These are phyloP conservation scores for Cyclina sinensis DNA, from an alignment of 1,140 invertebrate genomes.

Conservation along the genomic window DNA sequence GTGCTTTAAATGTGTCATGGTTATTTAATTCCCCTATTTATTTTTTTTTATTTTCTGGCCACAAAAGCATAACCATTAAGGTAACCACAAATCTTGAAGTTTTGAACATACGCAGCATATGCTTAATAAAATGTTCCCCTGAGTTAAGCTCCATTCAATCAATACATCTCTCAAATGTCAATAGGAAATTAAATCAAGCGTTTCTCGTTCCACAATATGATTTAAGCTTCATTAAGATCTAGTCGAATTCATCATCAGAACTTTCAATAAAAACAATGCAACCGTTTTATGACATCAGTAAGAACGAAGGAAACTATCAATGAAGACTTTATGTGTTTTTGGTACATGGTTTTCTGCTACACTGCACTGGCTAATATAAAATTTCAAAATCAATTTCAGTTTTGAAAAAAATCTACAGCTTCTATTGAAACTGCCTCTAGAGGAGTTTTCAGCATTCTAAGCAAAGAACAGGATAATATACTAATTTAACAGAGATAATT, in stretches of 20 bases:
- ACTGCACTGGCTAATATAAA: too few relatives aligned
- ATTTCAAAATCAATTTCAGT: too few relatives aligned
- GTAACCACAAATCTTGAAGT: not conserved
- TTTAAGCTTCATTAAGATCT: not conserved
- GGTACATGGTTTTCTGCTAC: too few relatives aligned
- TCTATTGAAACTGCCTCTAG: too few relatives aligned
- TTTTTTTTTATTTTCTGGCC: too few relatives aligned
- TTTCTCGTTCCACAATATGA: slow-evolving; percentile 26
- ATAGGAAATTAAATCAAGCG: slow-evolving; percentile 34
- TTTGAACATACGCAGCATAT: not conserved
- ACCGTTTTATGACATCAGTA: not conserved
- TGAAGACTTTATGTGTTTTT: too few relatives aligned
- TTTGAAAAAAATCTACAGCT: too few relatives aligned
- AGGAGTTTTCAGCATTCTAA: too few relatives aligned
- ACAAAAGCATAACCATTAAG: not conserved
- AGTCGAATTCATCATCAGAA: not conserved
- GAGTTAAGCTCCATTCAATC: not conserved
- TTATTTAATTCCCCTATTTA: too few relatives aligned
- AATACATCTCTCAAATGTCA: slow-evolving; percentile 14
- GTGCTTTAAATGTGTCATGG: too few relatives aligned
- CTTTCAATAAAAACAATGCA: not conserved
- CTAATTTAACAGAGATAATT: too few relatives aligned
- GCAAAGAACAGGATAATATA: too few relatives aligned
- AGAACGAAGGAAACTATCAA: not conserved
- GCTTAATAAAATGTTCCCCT: not conserved